These are phyloP conservation scores for Scolopax mira DNA, from an alignment of 2,113 vertebrate genomes.

Conservation along the genomic window DNA sequence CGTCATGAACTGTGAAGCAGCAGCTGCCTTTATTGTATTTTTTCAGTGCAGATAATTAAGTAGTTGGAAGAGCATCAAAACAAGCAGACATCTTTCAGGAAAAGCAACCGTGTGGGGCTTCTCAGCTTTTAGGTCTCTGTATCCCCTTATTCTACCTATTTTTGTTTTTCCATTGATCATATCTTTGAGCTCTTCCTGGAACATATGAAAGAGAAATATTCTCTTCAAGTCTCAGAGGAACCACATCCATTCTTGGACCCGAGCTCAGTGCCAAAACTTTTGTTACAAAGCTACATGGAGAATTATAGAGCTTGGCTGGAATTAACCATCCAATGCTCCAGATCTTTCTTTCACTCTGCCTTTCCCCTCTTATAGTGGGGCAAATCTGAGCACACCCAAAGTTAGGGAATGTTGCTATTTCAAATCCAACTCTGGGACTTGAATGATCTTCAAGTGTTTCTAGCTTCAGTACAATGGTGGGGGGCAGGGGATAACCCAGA, in stretches of 20 bases:
- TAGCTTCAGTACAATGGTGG: background rate
- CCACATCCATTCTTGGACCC: background rate
- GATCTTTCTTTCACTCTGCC: background rate
- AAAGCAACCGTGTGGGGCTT: slow-evolving; percentile 9
- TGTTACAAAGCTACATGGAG: background rate
- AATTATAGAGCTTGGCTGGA: background rate
- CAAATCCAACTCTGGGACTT: background rate
- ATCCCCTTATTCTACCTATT: background rate
- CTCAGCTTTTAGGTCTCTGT: slow-evolving; percentile 10
- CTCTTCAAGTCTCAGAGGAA: background rate
- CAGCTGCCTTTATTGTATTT: slow-evolving; percentile 41
- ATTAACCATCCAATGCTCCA: background rate
- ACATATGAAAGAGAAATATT: background rate
- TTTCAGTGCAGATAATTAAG: slow-evolving; percentile 52
- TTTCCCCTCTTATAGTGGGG: background rate
- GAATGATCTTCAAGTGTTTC: background rate
- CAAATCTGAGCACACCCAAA: background rate
- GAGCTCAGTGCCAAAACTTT: background rate
- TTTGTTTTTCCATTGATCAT: background rate
- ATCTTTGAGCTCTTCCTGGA: background rate
- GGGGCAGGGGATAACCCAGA: fast-evolving
- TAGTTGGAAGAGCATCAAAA: slow-evolving; percentile 29
- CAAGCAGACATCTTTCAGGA: slow-evolving; percentile 29
- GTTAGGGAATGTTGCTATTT: background rate
- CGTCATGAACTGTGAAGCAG: background rate